phyloP scores from a whole-genome alignment of 2,113 vertebrate species.

The Nothobranchius kuhntae region DNA sequence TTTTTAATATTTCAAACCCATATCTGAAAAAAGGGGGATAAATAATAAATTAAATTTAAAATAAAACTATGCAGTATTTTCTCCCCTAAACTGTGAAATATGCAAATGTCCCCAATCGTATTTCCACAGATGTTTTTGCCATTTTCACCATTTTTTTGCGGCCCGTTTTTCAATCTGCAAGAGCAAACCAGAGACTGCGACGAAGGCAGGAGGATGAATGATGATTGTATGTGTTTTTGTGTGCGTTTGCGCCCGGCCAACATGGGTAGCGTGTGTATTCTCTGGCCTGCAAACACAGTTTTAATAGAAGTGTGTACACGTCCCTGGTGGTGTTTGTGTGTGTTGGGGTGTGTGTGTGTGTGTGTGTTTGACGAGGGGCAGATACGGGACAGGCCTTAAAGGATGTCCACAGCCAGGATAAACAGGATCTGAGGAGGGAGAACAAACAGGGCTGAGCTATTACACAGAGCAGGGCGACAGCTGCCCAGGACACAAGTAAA shows the following conservation, averaged over 20 bases:
- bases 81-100: background rate
- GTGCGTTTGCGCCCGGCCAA: constrained; percentile 28
- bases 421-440: constrained; percentile 76
- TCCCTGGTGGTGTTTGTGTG: constrained; percentile 35
- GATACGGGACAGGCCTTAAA: constrained; percentile 72
- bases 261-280: constrained; percentile 50
- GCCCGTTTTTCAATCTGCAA: constrained; percentile 6
- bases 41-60: background rate
- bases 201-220: constrained; percentile 22
- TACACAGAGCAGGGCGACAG: constrained; percentile 78
- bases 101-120: constrained; percentile 27
- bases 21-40: background rate
- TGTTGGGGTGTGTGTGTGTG: constrained; percentile 39
- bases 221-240: constrained; percentile 29
- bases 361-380: constrained; percentile 71
- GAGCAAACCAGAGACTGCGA: constrained; percentile 34
- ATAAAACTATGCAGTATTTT: constrained; percentile 10
- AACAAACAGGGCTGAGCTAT: constrained; percentile 72
- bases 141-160: constrained; percentile 40
- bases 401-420: constrained; percentile 73
- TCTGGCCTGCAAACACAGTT: constrained; percentile 70
- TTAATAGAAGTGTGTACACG: constrained; percentile 67
- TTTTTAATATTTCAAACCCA: constrained; percentile 4
- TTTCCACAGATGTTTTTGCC: constrained; percentile 28
- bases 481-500: constrained; percentile 80